Conservation (phyloP, 92 coral and sea anemone species). For the Parazoanthus darwini region DNA sequence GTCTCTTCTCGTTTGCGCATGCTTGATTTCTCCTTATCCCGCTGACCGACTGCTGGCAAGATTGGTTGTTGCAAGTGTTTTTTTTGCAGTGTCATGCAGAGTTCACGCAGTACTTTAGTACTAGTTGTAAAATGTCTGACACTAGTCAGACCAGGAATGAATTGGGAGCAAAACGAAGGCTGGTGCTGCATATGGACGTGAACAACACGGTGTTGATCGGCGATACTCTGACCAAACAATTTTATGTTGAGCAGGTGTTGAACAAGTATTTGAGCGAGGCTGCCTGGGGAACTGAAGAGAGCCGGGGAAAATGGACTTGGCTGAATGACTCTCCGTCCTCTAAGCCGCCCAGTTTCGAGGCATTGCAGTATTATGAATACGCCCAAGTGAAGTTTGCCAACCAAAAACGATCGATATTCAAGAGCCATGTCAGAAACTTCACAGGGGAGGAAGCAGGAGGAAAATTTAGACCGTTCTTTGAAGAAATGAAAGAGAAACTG, state of each 20-base stretch:
- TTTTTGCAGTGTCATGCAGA: no score
- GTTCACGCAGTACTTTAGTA: neutral
- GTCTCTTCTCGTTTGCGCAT: no score
- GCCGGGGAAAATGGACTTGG: slow-evolving; percentile 58
- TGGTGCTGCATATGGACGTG: slow-evolving; percentile 82
- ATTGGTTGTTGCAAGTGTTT: no score
- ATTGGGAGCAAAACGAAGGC: slow-evolving; percentile 43
- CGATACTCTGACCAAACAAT: slow-evolving; percentile 71
- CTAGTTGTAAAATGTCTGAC: neutral
- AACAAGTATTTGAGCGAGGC: slow-evolving; percentile 75
- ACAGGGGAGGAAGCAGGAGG: slow-evolving; percentile 60
- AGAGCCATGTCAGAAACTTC: slow-evolving; percentile 61
- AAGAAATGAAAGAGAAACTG: slow-evolving; percentile 61
- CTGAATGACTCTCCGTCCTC: slow-evolving; percentile 42
- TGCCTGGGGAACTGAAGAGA: slow-evolving; percentile 67
- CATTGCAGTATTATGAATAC: slow-evolving; percentile 63
- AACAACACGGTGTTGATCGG: slow-evolving; percentile 84
- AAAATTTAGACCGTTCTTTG: slow-evolving; percentile 55
- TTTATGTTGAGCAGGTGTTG: slow-evolving; percentile 63
- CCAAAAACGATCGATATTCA: slow-evolving; percentile 57
- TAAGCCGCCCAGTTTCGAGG: slow-evolving; percentile 45
- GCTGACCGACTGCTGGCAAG: no score
- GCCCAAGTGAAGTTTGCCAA: slow-evolving; percentile 63
- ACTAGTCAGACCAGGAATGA: neutral
- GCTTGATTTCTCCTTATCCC: no score